Evolutionary conservation across 1,140 invertebrate genomes (phyloP), one percentile per base, ranked within the genome.

Genomic region (Bombus picipes): DNA sequence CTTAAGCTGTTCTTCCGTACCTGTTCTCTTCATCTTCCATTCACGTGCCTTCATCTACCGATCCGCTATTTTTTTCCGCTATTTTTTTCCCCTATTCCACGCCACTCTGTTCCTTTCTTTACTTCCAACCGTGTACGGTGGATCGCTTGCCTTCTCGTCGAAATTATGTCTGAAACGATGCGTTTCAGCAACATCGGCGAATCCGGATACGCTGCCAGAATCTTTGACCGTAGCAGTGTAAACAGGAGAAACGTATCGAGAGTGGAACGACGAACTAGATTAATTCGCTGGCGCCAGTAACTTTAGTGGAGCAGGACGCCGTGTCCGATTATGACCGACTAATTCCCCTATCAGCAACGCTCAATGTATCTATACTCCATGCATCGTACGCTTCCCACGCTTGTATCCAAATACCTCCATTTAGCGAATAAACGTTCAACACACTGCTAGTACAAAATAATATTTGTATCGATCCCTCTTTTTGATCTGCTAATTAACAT

Each of bases 21-120:
- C 34, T 47, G 53, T 66, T 79, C 62, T 32, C 80, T 73, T 74
- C 89, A 76, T 89, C 88, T 88, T n/a, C 82, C 89, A 82, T 90
- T 90, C 89, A 82, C 88, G 70, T 70, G 43, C 75, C 82, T 37
- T 37, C 66, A 12, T 68, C 41, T 79, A 80, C 28, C 59, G 34
- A 47, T 87, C 39, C 41, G 47, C 47, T 53, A 53, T 80, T 85
- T 81, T 87, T 82, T 81, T 12, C 32, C 6, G 28, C n/a, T 32
- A 39, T 68, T 85, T 81, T 85, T 82, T 81, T 18, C 28, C 3
- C 18, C n/a, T 32, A 39, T 65, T n/a, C 62, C 84, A 12, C 41
- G 53, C 10, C 18, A 73, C n/a, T n/a, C 53, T 9, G 25, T 34
- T 13, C 43, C 22, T 39, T 37, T 37, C 34, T 83, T 62, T 13